Conservation (phyloP, 2,113 vertebrate genomes). For the Clarias batrachus region DNA sequence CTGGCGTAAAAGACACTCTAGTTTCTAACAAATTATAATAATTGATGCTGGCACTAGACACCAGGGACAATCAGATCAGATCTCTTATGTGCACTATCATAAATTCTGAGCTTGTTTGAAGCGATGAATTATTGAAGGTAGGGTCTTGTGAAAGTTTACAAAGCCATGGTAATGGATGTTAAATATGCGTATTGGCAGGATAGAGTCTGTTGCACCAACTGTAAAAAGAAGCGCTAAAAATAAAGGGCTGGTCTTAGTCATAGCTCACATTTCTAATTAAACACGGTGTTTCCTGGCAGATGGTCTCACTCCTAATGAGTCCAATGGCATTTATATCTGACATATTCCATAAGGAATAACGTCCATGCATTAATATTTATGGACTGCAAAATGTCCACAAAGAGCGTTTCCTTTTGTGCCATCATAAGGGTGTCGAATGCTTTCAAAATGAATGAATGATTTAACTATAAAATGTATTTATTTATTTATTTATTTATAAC, state of each 20-base stretch:
- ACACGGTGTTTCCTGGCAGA: not conserved
- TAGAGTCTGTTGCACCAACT: not conserved
- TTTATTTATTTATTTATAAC: not conserved
- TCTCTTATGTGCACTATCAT: not conserved
- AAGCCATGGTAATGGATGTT: not conserved
- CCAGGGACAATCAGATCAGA: not conserved
- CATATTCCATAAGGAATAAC: not conserved
- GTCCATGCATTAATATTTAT: not conserved
- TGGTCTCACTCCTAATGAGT: constrained; percentile 3
- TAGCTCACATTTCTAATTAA: constrained; percentile 1
- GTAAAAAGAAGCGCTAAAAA: not conserved
- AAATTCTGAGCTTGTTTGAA: not conserved
- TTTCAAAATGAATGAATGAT: not conserved
- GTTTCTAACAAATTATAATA: constrained; percentile 20
- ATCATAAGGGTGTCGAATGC: too few species aligned
- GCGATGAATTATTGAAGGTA: not conserved
- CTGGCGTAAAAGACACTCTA: constrained; percentile 23
- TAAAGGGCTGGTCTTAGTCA: not conserved
- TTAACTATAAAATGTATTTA: not conserved
- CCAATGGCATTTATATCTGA: not conserved
- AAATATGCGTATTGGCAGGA: not conserved
- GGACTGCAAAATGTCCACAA: not conserved
- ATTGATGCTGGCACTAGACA: constrained; percentile 1
- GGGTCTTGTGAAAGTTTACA: not conserved
- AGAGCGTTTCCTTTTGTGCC: not conserved